A percentile compares a stretch with the other conserved stretches of the same genome.
Evolutionary conservation across 2,113 vertebrate species (phyloP).

Genomic region (Chitala chitala): DNA sequence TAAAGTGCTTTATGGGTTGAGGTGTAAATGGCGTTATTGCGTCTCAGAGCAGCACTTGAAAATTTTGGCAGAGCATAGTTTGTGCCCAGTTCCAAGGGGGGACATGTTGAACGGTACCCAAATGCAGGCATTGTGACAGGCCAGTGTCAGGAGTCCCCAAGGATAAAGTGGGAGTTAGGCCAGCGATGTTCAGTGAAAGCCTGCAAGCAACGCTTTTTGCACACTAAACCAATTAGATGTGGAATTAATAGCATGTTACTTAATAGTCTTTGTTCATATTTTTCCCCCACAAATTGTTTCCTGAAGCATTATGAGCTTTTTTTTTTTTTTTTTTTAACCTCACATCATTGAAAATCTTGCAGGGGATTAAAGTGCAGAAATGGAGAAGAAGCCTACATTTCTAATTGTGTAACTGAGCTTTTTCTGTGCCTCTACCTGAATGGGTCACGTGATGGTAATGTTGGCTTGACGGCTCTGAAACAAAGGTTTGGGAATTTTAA

Average conservation of each 20-base stretch:
- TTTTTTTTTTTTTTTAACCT: neutral
- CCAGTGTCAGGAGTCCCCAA: neutral
- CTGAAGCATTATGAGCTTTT: neutral
- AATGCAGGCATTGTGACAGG: neutral
- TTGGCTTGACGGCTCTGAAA: slow-evolving; percentile 11
- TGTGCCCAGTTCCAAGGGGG: no score
- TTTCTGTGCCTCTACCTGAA: neutral
- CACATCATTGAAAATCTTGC: neutral
- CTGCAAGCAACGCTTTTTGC: neutral
- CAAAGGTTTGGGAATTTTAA: slow-evolving; percentile 52
- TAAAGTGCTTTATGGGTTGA: slow-evolving; percentile 72
- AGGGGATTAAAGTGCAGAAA: neutral
- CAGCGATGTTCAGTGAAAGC: neutral
- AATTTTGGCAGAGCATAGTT: slow-evolving; percentile 14
- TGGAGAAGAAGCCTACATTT: neutral
- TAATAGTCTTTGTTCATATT: neutral
- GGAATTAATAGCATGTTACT: neutral
- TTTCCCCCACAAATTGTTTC: neutral
- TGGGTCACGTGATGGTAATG: neutral
- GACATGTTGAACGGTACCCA: no score
- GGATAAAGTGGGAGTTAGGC: neutral
- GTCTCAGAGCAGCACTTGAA: slow-evolving; percentile 48
- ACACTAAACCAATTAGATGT: slow-evolving; percentile 17
- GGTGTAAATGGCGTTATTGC: slow-evolving; percentile 61
- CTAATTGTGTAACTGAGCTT: neutral